These are phyloP conservation scores for Spea bombifrons DNA, from an alignment of 2,113 vertebrate genomes.

Conservation along the genomic window DNA sequence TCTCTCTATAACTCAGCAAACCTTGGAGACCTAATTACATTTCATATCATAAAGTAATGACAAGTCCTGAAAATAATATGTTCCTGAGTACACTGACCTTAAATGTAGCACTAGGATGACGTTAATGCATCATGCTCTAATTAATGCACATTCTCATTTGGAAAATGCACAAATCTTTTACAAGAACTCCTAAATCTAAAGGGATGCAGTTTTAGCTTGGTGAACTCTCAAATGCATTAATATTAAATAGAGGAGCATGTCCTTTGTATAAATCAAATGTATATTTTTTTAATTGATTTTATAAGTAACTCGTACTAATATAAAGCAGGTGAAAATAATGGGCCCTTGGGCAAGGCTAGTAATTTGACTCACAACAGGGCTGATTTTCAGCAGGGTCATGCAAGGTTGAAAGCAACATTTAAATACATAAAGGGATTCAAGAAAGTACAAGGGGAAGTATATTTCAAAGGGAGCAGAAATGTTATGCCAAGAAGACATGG, in stretches of 20 bases:
- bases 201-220: background rate
- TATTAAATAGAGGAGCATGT: background rate
- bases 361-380: no score
- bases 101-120: background rate
- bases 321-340: no score
- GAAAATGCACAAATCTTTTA: slow-evolving; percentile 4
- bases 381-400: no score
- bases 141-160: slow-evolving; percentile 28
- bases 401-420: no score
- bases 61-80: slow-evolving; percentile 7
- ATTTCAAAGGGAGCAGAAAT: no score
- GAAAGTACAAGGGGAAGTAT: no score
- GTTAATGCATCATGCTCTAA: slow-evolving; percentile 22
- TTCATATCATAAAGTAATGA: slow-evolving; percentile 28
- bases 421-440: no score
- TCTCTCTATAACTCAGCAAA: background rate
- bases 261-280: background rate
- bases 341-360: no score
- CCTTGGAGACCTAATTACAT: slow-evolving; percentile 35
- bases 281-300: background rate
- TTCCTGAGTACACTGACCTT: slow-evolving; percentile 5
- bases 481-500: no score
- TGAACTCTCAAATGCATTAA: slow-evolving; percentile 7
- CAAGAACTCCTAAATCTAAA: background rate
- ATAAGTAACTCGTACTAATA: background rate